These are phyloP conservation scores for Tragelaphus strepsiceros DNA, from an alignment of 2,113 vertebrate genomes.

Conservation along the genomic window DNA sequence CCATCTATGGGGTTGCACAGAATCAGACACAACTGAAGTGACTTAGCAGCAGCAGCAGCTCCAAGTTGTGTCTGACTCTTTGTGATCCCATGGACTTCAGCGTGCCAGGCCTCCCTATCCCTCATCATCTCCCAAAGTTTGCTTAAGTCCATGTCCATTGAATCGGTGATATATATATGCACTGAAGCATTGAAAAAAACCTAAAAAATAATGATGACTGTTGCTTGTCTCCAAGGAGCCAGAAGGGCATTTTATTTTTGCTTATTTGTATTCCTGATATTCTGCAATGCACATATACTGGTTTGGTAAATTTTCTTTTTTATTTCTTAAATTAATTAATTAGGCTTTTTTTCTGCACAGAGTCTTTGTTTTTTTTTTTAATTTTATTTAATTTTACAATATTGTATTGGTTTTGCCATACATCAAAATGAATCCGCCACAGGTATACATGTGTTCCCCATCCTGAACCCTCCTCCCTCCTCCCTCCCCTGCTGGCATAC, in stretches of 20 bases:
- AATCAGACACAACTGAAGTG: no score
- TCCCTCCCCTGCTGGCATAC: no score
- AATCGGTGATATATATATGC: neutral
- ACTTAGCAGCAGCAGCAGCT: no score
- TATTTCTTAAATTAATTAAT: neutral
- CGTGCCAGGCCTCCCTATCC: accelerated
- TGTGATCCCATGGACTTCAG: neutral
- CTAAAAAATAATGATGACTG: neutral
- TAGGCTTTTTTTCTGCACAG: neutral
- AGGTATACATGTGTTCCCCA: no score
- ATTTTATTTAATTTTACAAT: no score
- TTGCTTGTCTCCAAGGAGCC: neutral
- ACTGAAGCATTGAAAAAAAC: neutral
- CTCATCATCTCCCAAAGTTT: neutral
- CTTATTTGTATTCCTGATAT: neutral
- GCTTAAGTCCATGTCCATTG: neutral
- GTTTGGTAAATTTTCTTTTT: neutral
- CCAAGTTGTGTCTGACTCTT: neutral
- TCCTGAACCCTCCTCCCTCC: no score
- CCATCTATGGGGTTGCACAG: no score
- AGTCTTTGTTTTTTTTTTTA: neutral
- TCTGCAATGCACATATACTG: neutral
- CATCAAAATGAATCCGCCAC: no score
- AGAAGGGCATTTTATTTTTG: neutral
- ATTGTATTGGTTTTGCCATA: no score